Base-by-base conservation (phyloP, 2,113 vertebrate genomes). In the Micromys minutus region DNA sequence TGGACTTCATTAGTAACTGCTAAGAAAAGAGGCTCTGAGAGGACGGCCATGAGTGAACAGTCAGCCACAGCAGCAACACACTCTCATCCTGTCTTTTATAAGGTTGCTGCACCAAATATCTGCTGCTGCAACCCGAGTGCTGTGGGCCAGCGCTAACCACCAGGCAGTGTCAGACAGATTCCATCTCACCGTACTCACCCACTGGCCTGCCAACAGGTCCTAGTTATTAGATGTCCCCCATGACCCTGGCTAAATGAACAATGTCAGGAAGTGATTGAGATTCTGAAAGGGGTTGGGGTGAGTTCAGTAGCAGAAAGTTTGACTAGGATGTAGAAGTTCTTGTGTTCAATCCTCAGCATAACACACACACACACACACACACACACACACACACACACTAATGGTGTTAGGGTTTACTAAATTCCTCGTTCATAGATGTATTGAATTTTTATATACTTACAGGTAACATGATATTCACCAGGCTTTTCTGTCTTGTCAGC, bases 371-470 rank as follows among this genome's bases (percentile, higher is more conserved):
- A 36, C 0, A 55, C 50, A 80, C 50, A 19, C 29, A 21, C 76
- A 36, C 50, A 52, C 50, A 52, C 50, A 52, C 50, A 52, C 57
- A 84, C 24, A 42, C 8, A 47, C 7, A 0, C 15, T 2, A 15
- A 36, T 69, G 65, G 76, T 34, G 50, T 0, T 89, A 15, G 24
- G 11, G 22, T 3, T 52, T 52, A 52, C 50, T 52, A 52, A 52
- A 52, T 52, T 52, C 50, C 50, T 52, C 11, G 50, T 4, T 7
- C 7, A 52, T 52, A 52, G 50, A 52, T 52, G 11, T 52, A 52
- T 8, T 72, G 50, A 65, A 36, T 55, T 50, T 84, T 47, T n/a
- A 9, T 71, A 42, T 93, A 97, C 96, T 97, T 74, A 97, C 91
- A 95, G 0, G 0, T 0, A 50, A 52, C 0, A 1, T 0, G 5